A percentile compares a stretch with the other conserved stretches of the same genome.
Evolutionary conservation across 1,140 invertebrate genomes (phyloP).

Genomic region (Amyelois transitella): DNA sequence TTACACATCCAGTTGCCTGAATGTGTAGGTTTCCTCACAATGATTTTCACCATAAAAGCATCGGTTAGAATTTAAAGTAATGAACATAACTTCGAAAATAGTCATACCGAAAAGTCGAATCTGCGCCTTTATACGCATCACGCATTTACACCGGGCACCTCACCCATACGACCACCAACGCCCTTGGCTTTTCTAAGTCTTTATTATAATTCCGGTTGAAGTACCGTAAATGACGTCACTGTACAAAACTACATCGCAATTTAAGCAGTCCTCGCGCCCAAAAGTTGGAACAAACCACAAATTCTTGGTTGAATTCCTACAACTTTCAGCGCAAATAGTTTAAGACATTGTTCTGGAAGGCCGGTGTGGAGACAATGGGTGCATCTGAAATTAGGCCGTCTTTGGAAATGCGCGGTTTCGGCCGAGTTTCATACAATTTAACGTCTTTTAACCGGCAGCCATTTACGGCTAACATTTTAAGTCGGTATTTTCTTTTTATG

Average conservation of each 20-base stretch:
- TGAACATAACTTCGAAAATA: no score
- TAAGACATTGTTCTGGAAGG: neutral
- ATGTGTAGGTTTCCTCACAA: no score
- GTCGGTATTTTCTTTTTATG: neutral
- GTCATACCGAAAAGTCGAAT: no score
- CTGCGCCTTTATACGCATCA: no score
- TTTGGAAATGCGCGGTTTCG: neutral
- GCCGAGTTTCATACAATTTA: neutral
- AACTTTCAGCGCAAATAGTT: neutral
- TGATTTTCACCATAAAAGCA: no score
- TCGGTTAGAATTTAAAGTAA: no score
- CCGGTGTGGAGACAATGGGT: neutral
- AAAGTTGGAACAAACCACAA: neutral
- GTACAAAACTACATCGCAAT: neutral
- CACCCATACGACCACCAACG: no score
- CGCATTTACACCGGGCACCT: no score
- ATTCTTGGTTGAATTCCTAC: neutral
- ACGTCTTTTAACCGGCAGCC: neutral
- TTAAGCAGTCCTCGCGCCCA: neutral
- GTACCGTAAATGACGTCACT: neutral
- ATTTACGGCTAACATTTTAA: no score
- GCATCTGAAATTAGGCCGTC: neutral
- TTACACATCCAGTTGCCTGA: no score
- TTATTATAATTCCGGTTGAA: neutral
- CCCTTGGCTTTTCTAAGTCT: no score